Evolutionary conservation across 2,113 vertebrate genomes (phyloP).

Genomic region (Hippocampus comes): DNA sequence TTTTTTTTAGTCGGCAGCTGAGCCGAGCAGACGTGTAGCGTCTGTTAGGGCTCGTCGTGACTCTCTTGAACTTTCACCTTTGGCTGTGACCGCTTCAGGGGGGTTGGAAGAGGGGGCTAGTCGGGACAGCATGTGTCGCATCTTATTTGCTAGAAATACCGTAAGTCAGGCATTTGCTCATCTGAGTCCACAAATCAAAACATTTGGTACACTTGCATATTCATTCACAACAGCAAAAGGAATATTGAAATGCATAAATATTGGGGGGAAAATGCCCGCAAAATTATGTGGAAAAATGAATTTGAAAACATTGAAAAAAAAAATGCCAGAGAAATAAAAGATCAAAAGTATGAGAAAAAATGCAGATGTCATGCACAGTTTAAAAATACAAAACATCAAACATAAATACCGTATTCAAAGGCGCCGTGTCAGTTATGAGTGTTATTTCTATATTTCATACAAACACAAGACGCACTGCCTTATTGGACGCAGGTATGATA

Average conservation of each 20-base stretch:
- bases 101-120: neutral
- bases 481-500: too few relatives aligned
- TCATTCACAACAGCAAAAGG: neutral
- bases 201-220: neutral
- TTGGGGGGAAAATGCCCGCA: neutral
- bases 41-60: conserved; percentile 64
- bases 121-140: neutral
- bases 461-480: too few relatives aligned
- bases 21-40: conserved; percentile 58
- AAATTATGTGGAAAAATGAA: too few relatives aligned
- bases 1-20: conserved; percentile 43
- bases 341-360: too few relatives aligned
- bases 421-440: too few relatives aligned
- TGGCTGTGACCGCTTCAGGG: conserved; percentile 52
- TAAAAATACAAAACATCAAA: too few relatives aligned
- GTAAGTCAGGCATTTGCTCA: neutral
- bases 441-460: too few relatives aligned
- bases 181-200: neutral
- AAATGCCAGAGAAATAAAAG: too few relatives aligned
- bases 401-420: too few relatives aligned
- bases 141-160: neutral
- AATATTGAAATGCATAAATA: neutral
- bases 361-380: too few relatives aligned
- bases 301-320: too few relatives aligned
- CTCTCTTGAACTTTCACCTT: conserved; percentile 64